Evolutionary conservation across 2,888 invertebrate species (phyloP), one percentile per base, ranked within the genome.

Genomic region (Temnothorax unifasciatus): DNA sequence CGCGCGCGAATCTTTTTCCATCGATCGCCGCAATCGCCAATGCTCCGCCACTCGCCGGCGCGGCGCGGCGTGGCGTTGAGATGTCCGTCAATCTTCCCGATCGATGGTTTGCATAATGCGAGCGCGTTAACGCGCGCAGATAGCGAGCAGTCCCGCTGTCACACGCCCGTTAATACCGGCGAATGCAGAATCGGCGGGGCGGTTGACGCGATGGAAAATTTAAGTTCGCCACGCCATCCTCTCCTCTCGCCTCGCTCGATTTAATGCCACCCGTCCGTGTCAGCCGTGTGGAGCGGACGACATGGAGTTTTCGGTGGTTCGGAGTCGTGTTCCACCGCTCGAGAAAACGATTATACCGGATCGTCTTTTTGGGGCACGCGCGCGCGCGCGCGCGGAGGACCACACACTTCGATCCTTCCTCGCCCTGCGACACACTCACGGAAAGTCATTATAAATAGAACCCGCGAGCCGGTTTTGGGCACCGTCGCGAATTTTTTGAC

Each of bases 161-260:
- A 79, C 83, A 81, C 77, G 82, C 64, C 66, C 59, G 85, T 90
- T 91, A 89, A 92, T 92, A 90, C 87, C 88, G 87, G 77, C 89
- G 87, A 87, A 89, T 84, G 83, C 82, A 84, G 73, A 87, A 87
- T 87, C 86, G 81, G 76, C 88, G 89, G 88, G 87, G 76, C 89
- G 92, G 86, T 87, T 85, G 85, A 88, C 86, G 86, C 89, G 89
- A 89, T 90, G 91, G 90, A 92, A 92, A 93, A 92, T 92, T 93
- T 89, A 90, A 91, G 90, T 89, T 88, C 63, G 86, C 87, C 86
- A 74, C 83, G 83, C 82, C 86, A 57, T 85, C 88, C 86, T 86
- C 86, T 86, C 83, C 82, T 77, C 73, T 84, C 79, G 83, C 84
- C 86, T 59, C 81, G 87, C 85, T 88, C 92, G 90, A 92, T 92